A percentile compares a stretch with the other conserved stretches of the same genome.
These are phyloP conservation scores for Syngnathus scovelli DNA, from an alignment of 2,113 vertebrate species.

Conservation along the genomic window DNA sequence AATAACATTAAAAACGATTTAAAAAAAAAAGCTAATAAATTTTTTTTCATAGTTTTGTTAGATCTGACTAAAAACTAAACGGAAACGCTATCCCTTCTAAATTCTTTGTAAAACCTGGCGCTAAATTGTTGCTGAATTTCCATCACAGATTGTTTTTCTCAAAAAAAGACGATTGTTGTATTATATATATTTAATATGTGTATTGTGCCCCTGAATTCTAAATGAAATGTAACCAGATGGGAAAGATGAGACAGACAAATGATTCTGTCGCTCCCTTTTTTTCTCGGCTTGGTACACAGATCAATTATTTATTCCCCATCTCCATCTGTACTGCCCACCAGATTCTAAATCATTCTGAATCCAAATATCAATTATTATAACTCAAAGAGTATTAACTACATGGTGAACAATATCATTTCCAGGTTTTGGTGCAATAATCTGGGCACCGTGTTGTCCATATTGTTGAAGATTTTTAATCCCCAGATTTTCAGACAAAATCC, in stretches of 20 bases:
- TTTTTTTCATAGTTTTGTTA: too few relatives aligned
- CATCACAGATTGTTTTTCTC: not conserved
- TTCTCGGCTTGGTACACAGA: constrained; percentile 58
- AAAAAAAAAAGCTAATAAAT: too few relatives aligned
- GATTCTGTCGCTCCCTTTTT: constrained; percentile 55
- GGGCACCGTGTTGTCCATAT: constrained; percentile 46
- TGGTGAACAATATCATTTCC: not conserved
- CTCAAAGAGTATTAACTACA: not conserved
- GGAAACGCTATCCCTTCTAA: not conserved
- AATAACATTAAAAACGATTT: not conserved
- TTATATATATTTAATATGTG: not conserved
- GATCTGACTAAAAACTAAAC: too few relatives aligned
- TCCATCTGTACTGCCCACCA: constrained; percentile 39
- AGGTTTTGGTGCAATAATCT: constrained; percentile 21
- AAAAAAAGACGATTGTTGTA: not conserved
- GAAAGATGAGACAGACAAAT: constrained; percentile 59
- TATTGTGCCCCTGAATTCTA: constrained; percentile 24
- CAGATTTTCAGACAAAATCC: constrained; percentile 44
- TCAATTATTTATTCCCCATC: constrained; percentile 72
- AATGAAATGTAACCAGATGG: constrained; percentile 52
- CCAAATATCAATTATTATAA: not conserved
- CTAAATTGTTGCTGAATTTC: not conserved
- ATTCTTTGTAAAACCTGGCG: not conserved
- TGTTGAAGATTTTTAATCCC: constrained; percentile 51
- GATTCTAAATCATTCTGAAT: constrained; percentile 32